A percentile compares a stretch with the other conserved stretches of the same genome.
Evolutionary conservation across 2,888 invertebrate species (phyloP).

Genomic region (Trichopoda pennipes): DNA sequence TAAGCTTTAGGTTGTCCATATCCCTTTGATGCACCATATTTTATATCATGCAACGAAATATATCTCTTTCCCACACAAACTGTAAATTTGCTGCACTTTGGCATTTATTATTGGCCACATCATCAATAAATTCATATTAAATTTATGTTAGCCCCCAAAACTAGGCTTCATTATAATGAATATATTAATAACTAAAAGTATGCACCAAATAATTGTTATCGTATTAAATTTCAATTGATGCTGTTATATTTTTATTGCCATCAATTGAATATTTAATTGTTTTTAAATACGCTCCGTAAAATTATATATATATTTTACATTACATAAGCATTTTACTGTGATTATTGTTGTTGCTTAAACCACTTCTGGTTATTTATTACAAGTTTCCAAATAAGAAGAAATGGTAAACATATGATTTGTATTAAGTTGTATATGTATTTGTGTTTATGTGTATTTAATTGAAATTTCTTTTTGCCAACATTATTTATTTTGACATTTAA

Average conservation of each 20-base stretch:
- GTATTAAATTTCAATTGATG: slow-evolving; percentile 18
- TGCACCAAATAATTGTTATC: slow-evolving; percentile 15
- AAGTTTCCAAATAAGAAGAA: slow-evolving; percentile 30
- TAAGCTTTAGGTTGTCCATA: too few species aligned
- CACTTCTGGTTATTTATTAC: slow-evolving; percentile 57
- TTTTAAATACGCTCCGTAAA: slow-evolving; percentile 27
- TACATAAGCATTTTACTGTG: slow-evolving; percentile 5
- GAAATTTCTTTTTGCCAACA: background rate
- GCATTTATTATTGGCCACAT: background rate
- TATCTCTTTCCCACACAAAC: background rate
- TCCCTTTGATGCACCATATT: background rate
- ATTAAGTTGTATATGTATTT: background rate
- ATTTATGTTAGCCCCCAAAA: background rate
- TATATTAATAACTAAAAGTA: slow-evolving; percentile 33
- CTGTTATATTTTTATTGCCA: slow-evolving; percentile 33
- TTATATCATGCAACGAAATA: background rate
- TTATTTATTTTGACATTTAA: slow-evolving; percentile 63
- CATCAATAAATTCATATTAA: background rate
- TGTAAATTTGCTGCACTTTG: background rate
- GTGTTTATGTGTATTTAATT: background rate
- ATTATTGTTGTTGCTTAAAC: slow-evolving; percentile 29
- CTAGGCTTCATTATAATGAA: background rate
- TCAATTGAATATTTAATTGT: slow-evolving; percentile 45
- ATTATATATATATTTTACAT: slow-evolving; percentile 36
- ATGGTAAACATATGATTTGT: slow-evolving; percentile 23